Base-by-base conservation (phyloP, 2,888 invertebrate species). In the Crematogaster levior region DNA sequence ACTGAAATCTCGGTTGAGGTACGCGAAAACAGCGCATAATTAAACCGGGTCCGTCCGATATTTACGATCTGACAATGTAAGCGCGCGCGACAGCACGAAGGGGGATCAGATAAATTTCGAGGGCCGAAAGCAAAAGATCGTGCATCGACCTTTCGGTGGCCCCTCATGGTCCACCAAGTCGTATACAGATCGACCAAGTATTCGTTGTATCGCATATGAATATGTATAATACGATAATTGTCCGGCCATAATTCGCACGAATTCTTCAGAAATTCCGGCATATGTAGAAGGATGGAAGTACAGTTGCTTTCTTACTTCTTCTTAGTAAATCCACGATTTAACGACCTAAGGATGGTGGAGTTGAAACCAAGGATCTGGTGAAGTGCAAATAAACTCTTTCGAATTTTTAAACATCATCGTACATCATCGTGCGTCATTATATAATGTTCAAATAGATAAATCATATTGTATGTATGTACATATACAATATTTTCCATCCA, bases 61-160 rank as follows among this genome's bases (percentile, higher is more conserved):
- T 86, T 86, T 84, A 75, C 80, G 79, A 66, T 80, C 83, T 70
- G 82, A 79, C 85, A 70, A 85, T 65, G 70, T 68, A 58, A 83
- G 56, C 68, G n/a, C n/a, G n/a, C n/a, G n/a, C n/a, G 70, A 60
- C 79, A 48, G 56, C 60, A 48, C 46, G 34, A 53, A 30, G 61
- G 43, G 48, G 72, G 43, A 85, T 84, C 85, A 72, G 82, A 86
- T 86, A 84, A 85, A 86, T 81, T 72, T 81, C 82, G 75, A 60
- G 40, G 58, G 60, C 70, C 77, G 58, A 72, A 58, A 82, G 61
- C n/a, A n/a, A n/a, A 66, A 68, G 74, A 51, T 46, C 75, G 75
- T 81, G 34, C 84, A 43, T 85, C 79, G 85, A 85, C 80, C 82
- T 60, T 65, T 72, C 51, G 46, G 58, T 40, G 24, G 48, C 63